These are phyloP conservation scores for Iselma pallidipennis DNA, from an alignment of 2,888 invertebrate genomes.

Conservation along the genomic window DNA sequence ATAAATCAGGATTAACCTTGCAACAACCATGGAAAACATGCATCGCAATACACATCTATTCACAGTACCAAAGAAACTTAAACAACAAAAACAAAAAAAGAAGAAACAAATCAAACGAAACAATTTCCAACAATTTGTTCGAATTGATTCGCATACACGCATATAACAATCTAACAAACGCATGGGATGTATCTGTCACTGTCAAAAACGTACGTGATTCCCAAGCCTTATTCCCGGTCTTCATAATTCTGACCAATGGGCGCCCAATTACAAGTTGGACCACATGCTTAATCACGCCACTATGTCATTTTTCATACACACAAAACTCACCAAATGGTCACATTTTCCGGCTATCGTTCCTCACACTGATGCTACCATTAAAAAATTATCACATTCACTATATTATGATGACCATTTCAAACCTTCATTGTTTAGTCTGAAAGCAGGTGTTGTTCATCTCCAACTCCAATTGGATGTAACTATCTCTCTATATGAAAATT, in stretches of 20 bases:
- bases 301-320: conserved; percentile 29
- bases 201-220: conserved; percentile 35
- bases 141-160: not conserved
- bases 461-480: not conserved
- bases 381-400: not conserved
- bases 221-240: conserved; percentile 29
- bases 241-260: conserved; percentile 32
- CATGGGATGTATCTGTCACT: conserved; percentile 37
- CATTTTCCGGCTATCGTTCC: not conserved
- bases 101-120: not conserved
- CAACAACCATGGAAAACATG: conserved; percentile 41
- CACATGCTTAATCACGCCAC: conserved; percentile 32
- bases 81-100: too few species aligned
- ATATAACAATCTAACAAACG: conserved; percentile 1
- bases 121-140: not conserved
- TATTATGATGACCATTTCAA: not conserved
- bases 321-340: conserved; percentile 9
- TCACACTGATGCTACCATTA: not conserved
- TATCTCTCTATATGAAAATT: not conserved
- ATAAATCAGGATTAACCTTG: conserved; percentile 50
- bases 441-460: not conserved
- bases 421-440: too few species aligned
- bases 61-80: not conserved
- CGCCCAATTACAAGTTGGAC: conserved; percentile 29
- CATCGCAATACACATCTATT: conserved; percentile 13